A percentile compares a stretch with the other conserved stretches of the same genome.
phyloP scores from a whole-genome alignment of 2,113 vertebrate species.

The Mesitornis unicolor region DNA sequence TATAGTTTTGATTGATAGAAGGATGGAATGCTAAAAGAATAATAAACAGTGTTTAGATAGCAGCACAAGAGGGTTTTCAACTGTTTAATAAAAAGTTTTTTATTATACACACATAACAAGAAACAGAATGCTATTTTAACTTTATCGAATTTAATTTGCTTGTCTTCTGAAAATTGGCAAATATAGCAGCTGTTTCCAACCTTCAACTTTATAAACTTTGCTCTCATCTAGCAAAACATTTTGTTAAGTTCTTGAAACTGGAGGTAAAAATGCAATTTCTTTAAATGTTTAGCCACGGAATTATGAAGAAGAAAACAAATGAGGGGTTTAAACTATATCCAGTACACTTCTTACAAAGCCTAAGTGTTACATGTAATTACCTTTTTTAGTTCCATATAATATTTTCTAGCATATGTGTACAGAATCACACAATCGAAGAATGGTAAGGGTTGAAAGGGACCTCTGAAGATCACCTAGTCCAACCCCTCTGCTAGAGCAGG shows the following conservation, averaged over 20 bases:
- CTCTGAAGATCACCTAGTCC: no score
- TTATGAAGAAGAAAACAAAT: background rate
- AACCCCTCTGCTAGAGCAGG: no score
- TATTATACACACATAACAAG: constrained; percentile 15
- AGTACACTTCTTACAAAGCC: background rate
- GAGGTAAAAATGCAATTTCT: constrained; percentile 27
- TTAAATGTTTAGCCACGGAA: constrained; percentile 7
- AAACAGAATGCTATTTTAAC: constrained; percentile 3
- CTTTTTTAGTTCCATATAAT: background rate
- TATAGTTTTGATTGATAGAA: constrained; percentile 43
- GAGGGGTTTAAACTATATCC: background rate
- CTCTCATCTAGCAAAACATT: constrained; percentile 39
- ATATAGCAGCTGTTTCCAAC: constrained; percentile 32
- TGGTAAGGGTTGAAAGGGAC: no score
- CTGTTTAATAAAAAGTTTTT: constrained; percentile 57
- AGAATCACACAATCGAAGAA: no score
- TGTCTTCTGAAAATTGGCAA: constrained; percentile 41
- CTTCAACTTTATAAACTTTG: constrained; percentile 42
- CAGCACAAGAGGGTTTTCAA: constrained; percentile 38
- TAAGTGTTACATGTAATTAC: background rate
- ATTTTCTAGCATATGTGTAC: background rate
- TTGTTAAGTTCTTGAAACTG: constrained; percentile 2
- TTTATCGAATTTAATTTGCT: constrained; percentile 22
- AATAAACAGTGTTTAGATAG: constrained; percentile 49
- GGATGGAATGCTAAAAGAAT: background rate